Percentiles rank a stretch among this genome's conserved stretches.
Evolutionary conservation across 1,140 invertebrate species (phyloP).

Genomic region (Mycetomoellerius zeteki): DNA sequence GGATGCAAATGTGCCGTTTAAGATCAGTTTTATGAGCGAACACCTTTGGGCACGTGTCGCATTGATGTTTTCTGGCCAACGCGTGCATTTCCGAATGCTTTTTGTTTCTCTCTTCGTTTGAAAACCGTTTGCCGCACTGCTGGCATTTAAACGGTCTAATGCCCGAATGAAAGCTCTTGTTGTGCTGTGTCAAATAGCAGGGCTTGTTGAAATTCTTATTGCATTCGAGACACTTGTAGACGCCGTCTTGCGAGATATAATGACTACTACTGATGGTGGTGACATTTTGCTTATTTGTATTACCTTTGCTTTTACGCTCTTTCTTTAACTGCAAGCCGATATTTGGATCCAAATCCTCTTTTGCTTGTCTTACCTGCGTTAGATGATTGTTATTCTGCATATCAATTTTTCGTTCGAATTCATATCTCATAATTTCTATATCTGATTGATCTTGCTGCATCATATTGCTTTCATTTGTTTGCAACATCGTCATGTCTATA

Average conservation of each 20-base stretch:
- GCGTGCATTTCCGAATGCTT: slow-evolving; percentile 92
- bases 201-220: slow-evolving; percentile 94
- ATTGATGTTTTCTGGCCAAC: slow-evolving; percentile 95
- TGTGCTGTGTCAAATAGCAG: slow-evolving; percentile 96
- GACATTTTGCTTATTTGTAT: slow-evolving; percentile 70
- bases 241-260: slow-evolving; percentile 83
- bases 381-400: slow-evolving; percentile 82
- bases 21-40: slow-evolving; percentile 97
- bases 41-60: slow-evolving; percentile 94
- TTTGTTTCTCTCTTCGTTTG: slow-evolving; percentile 89
- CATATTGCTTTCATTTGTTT: slow-evolving; percentile 78
- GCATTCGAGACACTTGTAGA: slow-evolving; percentile 93
- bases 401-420: slow-evolving; percentile 63
- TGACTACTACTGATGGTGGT: slow-evolving; percentile 79
- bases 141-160: slow-evolving; percentile 95
- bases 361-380: slow-evolving; percentile 62
- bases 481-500: slow-evolving; percentile 85
- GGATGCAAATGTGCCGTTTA: slow-evolving; percentile 94
- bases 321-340: slow-evolving; percentile 67
- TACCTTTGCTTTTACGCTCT: slow-evolving; percentile 75
- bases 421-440: slow-evolving; percentile 71
- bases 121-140: slow-evolving; percentile 94
- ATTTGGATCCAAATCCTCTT: slow-evolving; percentile 79
- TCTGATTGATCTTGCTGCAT: slow-evolving; percentile 77
- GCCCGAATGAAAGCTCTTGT: slow-evolving; percentile 95